Conservation (phyloP, 2,113 vertebrate species). For the Entomyzon cyanotis region DNA sequence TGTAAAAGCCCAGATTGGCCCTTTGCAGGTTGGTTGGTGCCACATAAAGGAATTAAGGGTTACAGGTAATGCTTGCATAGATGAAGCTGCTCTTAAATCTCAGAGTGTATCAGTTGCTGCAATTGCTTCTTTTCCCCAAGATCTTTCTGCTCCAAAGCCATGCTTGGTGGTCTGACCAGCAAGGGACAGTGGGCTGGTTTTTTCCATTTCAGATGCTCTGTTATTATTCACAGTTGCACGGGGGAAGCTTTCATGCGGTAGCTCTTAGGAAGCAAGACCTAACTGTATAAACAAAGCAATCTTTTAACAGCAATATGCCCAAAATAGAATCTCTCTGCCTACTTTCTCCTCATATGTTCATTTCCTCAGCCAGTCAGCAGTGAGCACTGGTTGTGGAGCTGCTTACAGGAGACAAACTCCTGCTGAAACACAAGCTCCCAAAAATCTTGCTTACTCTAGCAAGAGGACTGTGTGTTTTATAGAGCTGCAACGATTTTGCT, state of each 20-base stretch:
- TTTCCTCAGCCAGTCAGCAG: neutral
- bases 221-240: neutral
- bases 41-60: fast-evolving
- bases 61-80: neutral
- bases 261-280: neutral
- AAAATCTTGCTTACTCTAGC: neutral
- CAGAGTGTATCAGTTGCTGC: neutral
- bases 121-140: neutral
- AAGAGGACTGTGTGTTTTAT: neutral
- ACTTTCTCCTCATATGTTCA: neutral
- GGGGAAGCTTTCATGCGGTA: neutral
- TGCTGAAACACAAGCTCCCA: neutral
- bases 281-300: neutral
- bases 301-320: neutral
- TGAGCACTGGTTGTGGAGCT: neutral
- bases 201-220: neutral
- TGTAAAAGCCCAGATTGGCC: neutral
- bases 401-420: neutral
- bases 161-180: neutral
- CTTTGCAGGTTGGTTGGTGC: neutral
- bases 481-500: neutral
- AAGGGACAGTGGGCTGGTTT: neutral
- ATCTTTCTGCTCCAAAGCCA: fast-evolving
- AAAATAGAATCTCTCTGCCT: neutral
- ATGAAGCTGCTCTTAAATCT: neutral